Conservation (phyloP, 1,140 invertebrate species). For the Nasonia giraulti region DNA sequence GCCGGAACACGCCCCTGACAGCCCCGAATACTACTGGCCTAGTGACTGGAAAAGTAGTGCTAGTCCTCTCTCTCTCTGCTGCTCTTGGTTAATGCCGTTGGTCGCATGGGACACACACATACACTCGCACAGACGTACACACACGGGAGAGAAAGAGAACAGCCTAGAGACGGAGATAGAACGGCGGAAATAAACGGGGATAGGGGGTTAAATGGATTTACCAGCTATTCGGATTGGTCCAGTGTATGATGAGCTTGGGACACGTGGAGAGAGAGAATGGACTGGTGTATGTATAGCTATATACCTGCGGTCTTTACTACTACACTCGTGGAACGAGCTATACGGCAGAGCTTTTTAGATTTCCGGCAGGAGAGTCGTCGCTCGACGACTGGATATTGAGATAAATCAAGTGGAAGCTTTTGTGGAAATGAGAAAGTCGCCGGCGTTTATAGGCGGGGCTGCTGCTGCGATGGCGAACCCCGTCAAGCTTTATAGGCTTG, state of each 20-base stretch:
- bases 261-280: no score
- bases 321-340: not conserved
- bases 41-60: not conserved
- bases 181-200: not conserved
- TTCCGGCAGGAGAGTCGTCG: not conserved
- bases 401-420: conserved; percentile 17
- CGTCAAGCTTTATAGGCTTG: not conserved
- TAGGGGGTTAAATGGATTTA: not conserved
- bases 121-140: no score
- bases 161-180: not conserved
- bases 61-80: not conserved
- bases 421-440: not conserved
- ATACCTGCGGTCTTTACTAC: not conserved
- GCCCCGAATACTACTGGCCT: not conserved
- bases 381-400: not conserved
- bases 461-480: not conserved
- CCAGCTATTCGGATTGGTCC: not conserved
- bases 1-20: not conserved
- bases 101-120: not conserved
- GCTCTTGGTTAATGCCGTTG: not conserved
- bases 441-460: not conserved
- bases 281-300: not conserved
- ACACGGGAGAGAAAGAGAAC: not conserved
- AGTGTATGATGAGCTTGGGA: not conserved
- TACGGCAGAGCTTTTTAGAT: not conserved